Base-by-base conservation (phyloP, 1,140 invertebrate species). In the Trichonephila inaurata region DNA sequence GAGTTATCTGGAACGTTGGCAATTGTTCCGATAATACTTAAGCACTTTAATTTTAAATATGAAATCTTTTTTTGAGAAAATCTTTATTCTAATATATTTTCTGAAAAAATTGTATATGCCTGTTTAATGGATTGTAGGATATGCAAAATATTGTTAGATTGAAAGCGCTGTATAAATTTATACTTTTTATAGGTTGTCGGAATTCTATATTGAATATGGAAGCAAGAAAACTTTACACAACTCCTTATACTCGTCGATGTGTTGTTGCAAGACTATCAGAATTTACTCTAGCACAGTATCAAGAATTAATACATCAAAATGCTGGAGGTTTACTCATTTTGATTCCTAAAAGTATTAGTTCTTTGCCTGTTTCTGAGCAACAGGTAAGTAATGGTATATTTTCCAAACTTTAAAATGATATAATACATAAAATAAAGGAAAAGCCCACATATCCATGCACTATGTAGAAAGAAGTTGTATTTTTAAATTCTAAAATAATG, bases 161-260 rank as follows among this genome's bases (percentile, higher is more conserved):
- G 33, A 40, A 40, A 40, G 51, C 0, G 10, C 1, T 51, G 0
- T 12, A 10, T 51, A 12, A 51, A 0, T 12, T 51, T 51, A 51
- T 51, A 51, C 33, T 40, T 62, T 12, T 64, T 95, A 60, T 94
- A 99, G 98, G 98, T 94, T 98, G 98, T 95, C 97, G 98, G 94
- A 97, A 97, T 95, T 97, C 98, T 66, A 96, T 97, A 33, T 96
- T 99, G 93, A 99, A 98, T 92, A 96, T 98, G 95, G 98, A 99
- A 96, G 98, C 98, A 24, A 97, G 98, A 94, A 98, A 98, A 2
- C 95, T 99, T 28, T 97, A 97, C 92, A 97, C 97, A n/a, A 98
- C 98, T 97, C 97, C 97, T 94, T 97, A 98, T 24, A 97, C 97
- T 18, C 97, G 98, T 77, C 98, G 98, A 95, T 99, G 98, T 96